Evolutionary conservation across 2,113 vertebrate species (phyloP), one percentile per base, ranked within the genome.

Genomic region (Phoenicopterus ruber): DNA sequence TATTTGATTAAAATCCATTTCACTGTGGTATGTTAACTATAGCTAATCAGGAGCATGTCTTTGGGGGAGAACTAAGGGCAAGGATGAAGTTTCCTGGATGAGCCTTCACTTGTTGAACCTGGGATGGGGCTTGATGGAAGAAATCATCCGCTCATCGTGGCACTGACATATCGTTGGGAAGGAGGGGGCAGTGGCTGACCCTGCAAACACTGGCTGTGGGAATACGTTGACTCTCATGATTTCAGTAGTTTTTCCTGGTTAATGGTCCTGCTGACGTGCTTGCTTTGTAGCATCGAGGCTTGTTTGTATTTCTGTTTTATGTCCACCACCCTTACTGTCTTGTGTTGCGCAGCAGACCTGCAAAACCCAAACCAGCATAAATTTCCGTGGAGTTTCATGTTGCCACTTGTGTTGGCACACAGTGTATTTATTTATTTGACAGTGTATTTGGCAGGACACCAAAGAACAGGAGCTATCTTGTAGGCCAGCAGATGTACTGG

Each of bases 401-500:
- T 92, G 89, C 87, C 46, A 11, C 73, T 92, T 93, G 82, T 40
- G 52, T 74, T 93, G 93, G 78, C 78, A 24, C 62, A 7, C 1
- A 3, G 54, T 21, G 0, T 46, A 14, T 42, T 42, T 42, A 14
- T 42, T 42, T 42, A 6, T 84, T 86, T 86, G 82, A 61, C 69
- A 72, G 57, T 34, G 17, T 50, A 19, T 28, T 40, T 96, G 96
- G 92, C 93, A 84, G 66, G 74, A 62, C 91, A 93, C 94, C 84
- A 93, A 29, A 69, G 77, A 54, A 10, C 93, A 94, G 66, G 81
- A 96, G 57, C 81, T 76, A 8, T 62, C 94, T 94, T 81, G 74
- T 58, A 72, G 58, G 69, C 69, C 74, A 66, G 70, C 81, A 82
- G 63, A 52, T 42, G 17, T 31, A 7, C 12, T 40, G 91, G 47